Conservation (phyloP, 2,113 vertebrate species). For the Butorides virescens region DNA sequence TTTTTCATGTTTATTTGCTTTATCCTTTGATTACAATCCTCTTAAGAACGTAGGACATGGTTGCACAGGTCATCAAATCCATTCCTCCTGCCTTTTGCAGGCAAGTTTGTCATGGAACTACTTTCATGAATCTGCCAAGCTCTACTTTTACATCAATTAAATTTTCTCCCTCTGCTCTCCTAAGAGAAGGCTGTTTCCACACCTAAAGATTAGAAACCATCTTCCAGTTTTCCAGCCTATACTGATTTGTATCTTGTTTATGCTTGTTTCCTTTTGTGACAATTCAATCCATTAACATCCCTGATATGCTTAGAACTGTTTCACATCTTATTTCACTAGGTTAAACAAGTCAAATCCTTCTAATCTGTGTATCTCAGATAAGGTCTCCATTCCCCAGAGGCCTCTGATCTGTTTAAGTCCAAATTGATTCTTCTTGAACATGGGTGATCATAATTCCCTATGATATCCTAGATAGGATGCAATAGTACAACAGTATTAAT, state of each 20-base stretch:
- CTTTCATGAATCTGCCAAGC: background rate
- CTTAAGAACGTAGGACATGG: background rate
- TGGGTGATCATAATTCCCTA: background rate
- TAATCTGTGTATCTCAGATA: background rate
- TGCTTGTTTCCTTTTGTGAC: background rate
- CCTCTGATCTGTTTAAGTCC: background rate
- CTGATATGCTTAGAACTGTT: background rate
- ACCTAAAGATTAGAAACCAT: background rate
- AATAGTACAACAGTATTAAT: background rate
- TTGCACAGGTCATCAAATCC: background rate
- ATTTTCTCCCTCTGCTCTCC: background rate
- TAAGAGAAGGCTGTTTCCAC: background rate
- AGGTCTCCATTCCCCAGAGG: background rate
- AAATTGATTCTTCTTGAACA: background rate
- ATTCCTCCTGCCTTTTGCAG: background rate
- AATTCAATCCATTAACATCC: background rate
- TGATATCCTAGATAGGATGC: background rate
- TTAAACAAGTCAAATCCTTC: constrained; percentile 28
- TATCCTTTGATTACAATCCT: background rate
- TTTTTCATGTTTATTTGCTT: background rate
- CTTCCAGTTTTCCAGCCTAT: background rate
- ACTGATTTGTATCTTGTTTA: background rate
- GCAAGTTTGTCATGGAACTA: background rate
- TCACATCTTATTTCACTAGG: background rate
- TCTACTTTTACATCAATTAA: background rate